These are phyloP conservation scores for Ancistrus triradiatus DNA, from an alignment of 2,113 vertebrate species.

Conservation along the genomic window DNA sequence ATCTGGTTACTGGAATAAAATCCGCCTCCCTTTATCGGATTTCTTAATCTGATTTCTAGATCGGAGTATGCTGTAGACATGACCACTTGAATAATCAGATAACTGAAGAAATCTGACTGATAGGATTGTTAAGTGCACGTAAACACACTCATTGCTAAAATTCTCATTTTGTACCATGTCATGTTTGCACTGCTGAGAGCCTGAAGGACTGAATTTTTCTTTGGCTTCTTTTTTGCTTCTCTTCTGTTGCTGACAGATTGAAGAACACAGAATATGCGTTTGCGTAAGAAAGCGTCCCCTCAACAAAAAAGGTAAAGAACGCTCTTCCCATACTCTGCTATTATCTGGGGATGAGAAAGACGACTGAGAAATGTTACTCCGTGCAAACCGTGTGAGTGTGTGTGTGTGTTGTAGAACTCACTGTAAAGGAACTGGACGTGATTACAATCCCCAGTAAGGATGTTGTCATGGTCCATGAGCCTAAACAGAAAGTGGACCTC, in stretches of 20 bases:
- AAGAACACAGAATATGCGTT: constrained; percentile 97
- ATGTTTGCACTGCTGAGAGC: too few species aligned
- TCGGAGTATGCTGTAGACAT: too few species aligned
- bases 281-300: constrained; percentile 96
- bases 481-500: constrained; percentile 97
- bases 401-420: constrained; percentile 71
- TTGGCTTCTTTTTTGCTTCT: too few species aligned
- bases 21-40: too few species aligned
- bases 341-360: too few species aligned
- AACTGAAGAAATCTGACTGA: too few species aligned
- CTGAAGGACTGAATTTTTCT: too few species aligned
- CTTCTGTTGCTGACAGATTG: constrained; percentile 76
- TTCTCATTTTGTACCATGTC: too few species aligned
- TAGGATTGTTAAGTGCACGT: not conserved
- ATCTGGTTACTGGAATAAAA: too few species aligned
- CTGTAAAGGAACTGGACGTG: constrained; percentile 93
- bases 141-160: not conserved
- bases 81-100: too few species aligned
- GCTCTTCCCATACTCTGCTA: not conserved
- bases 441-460: constrained; percentile 98
- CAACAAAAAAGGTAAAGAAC: constrained; percentile 88
- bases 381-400: accelerated
- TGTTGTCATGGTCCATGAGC: constrained; percentile 98
- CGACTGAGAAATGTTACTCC: not conserved
- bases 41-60: too few species aligned